phyloP scores from a whole-genome alignment of 1,140 invertebrate genomes.

The Lordiphosa collinella region DNA sequence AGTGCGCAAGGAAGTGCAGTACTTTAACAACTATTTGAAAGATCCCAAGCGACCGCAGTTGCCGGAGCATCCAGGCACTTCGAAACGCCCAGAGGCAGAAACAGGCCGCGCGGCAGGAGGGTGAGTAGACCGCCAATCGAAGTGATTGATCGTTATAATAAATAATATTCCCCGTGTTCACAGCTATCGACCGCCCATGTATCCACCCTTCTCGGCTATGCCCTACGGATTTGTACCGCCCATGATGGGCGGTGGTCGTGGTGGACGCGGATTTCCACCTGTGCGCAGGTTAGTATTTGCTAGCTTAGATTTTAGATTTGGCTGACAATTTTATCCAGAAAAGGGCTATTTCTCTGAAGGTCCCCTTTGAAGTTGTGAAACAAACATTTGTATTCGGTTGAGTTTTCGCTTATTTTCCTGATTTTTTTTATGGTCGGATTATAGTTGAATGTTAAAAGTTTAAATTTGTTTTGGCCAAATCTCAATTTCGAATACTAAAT shows the following conservation, averaged over 20 bases:
- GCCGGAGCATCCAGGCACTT: constrained; percentile 88
- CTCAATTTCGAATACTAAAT: too few relatives aligned
- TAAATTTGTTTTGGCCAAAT: too few relatives aligned
- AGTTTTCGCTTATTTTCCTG: too few relatives aligned
- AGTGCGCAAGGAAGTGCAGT: constrained; percentile 97
- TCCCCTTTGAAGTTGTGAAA: too few relatives aligned
- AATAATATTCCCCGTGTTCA: background rate
- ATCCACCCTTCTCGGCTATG: constrained; percentile 59
- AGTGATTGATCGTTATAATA: background rate
- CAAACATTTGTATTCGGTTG: too few relatives aligned
- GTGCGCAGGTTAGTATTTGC: constrained; percentile 63
- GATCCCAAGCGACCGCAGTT: constrained; percentile 97
- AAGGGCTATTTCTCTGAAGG: background rate
- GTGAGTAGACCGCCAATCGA: constrained; percentile 58
- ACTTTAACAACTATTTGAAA: constrained; percentile 98
- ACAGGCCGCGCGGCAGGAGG: constrained; percentile 80
- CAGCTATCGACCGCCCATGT: constrained; percentile 61
- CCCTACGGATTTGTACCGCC: constrained; percentile 70
- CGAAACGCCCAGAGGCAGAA: constrained; percentile 79
- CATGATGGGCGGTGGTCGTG: constrained; percentile 69
- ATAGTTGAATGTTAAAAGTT: too few relatives aligned
- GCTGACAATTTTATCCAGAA: too few relatives aligned
- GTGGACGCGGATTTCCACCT: constrained; percentile 64
- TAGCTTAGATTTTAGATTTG: background rate
- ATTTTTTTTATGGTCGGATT: too few relatives aligned